These are phyloP conservation scores for Gambusia affinis DNA, from an alignment of 2,113 vertebrate genomes.

Conservation along the genomic window DNA sequence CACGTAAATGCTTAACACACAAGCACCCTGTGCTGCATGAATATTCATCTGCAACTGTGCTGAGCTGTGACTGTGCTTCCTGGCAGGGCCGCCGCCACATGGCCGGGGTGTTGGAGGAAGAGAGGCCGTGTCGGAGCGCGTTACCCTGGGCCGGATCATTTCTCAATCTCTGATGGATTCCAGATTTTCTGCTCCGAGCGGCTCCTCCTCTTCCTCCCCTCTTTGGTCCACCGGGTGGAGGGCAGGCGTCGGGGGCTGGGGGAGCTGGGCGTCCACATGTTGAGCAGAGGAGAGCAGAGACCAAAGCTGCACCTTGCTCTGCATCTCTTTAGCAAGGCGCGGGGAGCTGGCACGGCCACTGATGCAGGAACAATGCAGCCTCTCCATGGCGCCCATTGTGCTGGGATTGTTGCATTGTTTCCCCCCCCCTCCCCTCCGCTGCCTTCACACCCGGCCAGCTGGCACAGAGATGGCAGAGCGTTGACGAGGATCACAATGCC, in stretches of 20 bases:
- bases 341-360: constrained; percentile 63
- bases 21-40: constrained; percentile 69
- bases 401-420: constrained; percentile 74
- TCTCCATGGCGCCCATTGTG: constrained; percentile 72
- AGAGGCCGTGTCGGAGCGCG: constrained; percentile 73
- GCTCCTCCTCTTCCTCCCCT: constrained; percentile 50
- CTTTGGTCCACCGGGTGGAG: constrained; percentile 46
- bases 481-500: constrained; percentile 78
- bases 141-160: constrained; percentile 71
- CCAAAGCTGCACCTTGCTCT: constrained; percentile 35
- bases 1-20: constrained; percentile 64
- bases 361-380: constrained; percentile 61
- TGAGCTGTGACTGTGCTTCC: constrained; percentile 78
- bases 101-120: constrained; percentile 72
- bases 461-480: constrained; percentile 74
- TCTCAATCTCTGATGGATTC: constrained; percentile 74
- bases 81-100: constrained; percentile 78
- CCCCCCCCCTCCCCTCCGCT: constrained; percentile 18
- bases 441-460: constrained; percentile 73
- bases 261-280: constrained; percentile 22
- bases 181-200: constrained; percentile 63
- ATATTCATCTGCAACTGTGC: constrained; percentile 84
- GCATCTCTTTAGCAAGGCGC: constrained; percentile 16
- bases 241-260: constrained; percentile 27
- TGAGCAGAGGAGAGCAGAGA: constrained; percentile 21